These are phyloP conservation scores for Drosophila mojavensis DNA, from an alignment of 1,140 invertebrate genomes.

Conservation along the genomic window DNA sequence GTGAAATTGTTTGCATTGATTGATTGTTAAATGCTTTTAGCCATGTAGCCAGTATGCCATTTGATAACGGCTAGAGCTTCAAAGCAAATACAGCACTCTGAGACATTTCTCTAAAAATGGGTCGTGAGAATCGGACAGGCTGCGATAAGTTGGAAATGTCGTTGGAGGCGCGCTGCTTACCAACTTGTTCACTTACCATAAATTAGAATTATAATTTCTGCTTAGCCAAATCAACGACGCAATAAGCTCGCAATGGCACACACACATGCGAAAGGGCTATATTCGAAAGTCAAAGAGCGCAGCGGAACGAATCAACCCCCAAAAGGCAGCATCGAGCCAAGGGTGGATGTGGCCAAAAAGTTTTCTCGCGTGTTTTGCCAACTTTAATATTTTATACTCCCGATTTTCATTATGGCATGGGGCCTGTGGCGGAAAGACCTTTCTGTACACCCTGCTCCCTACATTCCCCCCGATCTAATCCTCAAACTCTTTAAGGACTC, in stretches of 20 bases:
- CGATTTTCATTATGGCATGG: constrained; percentile 74
- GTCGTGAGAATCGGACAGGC: constrained; percentile 39
- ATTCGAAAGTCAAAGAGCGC: constrained; percentile 16
- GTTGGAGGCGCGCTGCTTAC: background rate
- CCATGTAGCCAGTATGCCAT: background rate
- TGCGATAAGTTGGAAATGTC: constrained; percentile 2
- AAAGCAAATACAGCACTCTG: constrained; percentile 10
- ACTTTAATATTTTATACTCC: constrained; percentile 79
- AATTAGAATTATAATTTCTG: constrained; percentile 77
- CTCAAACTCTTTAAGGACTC: constrained; percentile 4
- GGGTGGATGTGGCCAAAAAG: constrained; percentile 54
- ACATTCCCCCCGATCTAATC: too few relatives aligned
- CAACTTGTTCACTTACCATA: constrained; percentile 68
- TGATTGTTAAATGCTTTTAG: constrained; percentile 37
- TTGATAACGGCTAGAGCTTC: constrained; percentile 26
- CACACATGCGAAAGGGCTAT: constrained; percentile 71
- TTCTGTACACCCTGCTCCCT: background rate
- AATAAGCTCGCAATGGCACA: constrained; percentile 67
- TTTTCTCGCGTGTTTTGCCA: constrained; percentile 79
- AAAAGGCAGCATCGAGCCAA: constrained; percentile 13
- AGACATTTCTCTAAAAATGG: background rate
- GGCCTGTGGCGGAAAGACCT: background rate
- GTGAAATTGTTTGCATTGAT: constrained; percentile 46
- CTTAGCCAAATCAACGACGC: constrained; percentile 80
- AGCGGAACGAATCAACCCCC: constrained; percentile 57